Evolutionary conservation across 2,797 vertebrate genomes (phyloP).

Genomic region (Zalophus californianus): DNA sequence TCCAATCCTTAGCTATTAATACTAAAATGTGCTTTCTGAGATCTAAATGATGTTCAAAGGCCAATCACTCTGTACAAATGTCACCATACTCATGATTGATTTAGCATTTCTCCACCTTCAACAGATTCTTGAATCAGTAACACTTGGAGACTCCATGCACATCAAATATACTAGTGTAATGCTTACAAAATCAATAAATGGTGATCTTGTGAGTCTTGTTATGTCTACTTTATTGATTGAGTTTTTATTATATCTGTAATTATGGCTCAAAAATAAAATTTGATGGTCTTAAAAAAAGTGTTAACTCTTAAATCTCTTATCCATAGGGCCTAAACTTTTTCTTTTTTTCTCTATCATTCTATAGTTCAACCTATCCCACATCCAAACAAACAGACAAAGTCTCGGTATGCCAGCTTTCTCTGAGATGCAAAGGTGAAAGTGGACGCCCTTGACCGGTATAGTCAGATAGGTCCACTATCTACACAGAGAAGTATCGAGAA

Average conservation of each 20-base stretch:
- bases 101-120: conserved; percentile 69
- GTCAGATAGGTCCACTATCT: not conserved
- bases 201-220: conserved; percentile 45
- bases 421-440: not conserved
- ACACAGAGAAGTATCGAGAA: not conserved
- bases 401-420: not conserved
- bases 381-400: not conserved
- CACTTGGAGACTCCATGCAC: conserved; percentile 1
- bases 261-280: conserved; percentile 55
- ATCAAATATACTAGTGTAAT: conserved; percentile 38
- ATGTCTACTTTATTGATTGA: conserved; percentile 69
- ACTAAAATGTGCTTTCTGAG: conserved; percentile 63
- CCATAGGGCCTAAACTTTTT: not conserved
- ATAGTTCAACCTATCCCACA: not conserved
- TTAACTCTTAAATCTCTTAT: conserved; percentile 62
- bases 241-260: conserved; percentile 75
- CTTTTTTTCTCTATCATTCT: not conserved
- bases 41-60: conserved; percentile 74
- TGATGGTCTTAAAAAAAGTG: not conserved
- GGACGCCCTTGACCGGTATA: not conserved
- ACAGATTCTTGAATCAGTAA: conserved; percentile 68
- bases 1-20: conserved; percentile 30
- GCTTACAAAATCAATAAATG: conserved; percentile 67
- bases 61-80: conserved; percentile 73
- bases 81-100: conserved; percentile 70